phyloP scores from a whole-genome alignment of 2,888 invertebrate species.

The Amaurobius ferox region DNA sequence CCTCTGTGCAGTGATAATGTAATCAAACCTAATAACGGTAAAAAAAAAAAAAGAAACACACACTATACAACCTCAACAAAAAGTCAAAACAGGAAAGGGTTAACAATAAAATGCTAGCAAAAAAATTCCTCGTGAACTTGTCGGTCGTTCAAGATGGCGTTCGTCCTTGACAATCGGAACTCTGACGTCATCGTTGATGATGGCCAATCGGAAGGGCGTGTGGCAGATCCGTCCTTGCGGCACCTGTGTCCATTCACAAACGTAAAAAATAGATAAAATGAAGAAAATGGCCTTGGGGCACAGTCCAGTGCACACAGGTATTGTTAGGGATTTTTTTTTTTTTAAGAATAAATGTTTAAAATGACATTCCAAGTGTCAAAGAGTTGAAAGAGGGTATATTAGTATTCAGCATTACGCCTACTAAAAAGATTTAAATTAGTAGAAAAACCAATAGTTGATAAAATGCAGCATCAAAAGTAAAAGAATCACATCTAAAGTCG shows the following conservation, averaged over 20 bases:
- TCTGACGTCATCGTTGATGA: neutral
- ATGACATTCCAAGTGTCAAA: neutral
- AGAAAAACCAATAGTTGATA: too few species aligned
- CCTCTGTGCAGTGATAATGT: neutral
- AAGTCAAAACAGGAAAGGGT: slow-evolving; percentile 11
- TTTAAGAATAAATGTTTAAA: neutral
- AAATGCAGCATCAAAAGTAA: too few species aligned
- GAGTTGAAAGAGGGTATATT: too few species aligned
- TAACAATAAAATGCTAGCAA: neutral
- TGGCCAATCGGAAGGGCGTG: slow-evolving; percentile 18
- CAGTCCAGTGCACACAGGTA: slow-evolving; percentile 5
- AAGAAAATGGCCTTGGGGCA: slow-evolving; percentile 11
- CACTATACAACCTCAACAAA: neutral
- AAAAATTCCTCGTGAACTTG: slow-evolving; percentile 21
- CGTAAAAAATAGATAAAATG: slow-evolving; percentile 11
- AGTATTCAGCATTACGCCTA: too few species aligned
- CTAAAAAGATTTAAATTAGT: too few species aligned
- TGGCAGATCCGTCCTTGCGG: slow-evolving; percentile 21
- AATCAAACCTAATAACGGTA: slow-evolving; percentile 4
- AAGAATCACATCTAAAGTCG: too few species aligned
- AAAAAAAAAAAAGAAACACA: neutral
- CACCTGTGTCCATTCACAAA: slow-evolving; percentile 32
- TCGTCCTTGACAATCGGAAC: slow-evolving; percentile 14
- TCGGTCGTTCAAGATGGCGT: slow-evolving; percentile 13
- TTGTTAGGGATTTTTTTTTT: neutral